Conservation (phyloP, 2,797 vertebrate species). For the Rhadinocentrus ornatus region DNA sequence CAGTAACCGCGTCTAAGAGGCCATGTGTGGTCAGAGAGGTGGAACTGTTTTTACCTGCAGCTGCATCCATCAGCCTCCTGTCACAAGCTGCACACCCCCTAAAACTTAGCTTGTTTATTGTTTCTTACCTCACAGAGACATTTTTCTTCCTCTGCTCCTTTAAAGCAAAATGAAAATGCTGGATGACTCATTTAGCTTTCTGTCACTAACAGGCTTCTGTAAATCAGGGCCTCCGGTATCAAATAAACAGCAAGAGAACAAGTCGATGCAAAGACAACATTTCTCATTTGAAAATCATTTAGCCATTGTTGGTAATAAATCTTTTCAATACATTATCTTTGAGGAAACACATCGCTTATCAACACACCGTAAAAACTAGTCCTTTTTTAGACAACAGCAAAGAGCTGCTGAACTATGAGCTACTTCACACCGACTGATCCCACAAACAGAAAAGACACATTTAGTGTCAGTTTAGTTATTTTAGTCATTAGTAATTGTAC, state of each 20-base stretch:
- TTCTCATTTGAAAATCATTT: neutral
- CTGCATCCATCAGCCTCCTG: slow-evolving; percentile 1
- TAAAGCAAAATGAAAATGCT: slow-evolving; percentile 2
- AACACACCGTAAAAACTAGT: neutral
- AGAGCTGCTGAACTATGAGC: slow-evolving; percentile 12
- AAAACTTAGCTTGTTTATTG: slow-evolving; percentile 2
- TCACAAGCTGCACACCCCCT: neutral
- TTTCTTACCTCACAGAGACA: neutral
- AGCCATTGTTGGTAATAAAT: neutral
- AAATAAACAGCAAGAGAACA: slow-evolving; percentile 4
- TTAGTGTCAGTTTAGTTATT: neutral
- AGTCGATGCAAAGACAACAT: slow-evolving; percentile 34
- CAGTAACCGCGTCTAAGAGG: neutral
- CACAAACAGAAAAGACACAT: slow-evolving; percentile 10
- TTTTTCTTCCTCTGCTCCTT: slow-evolving; percentile 1
- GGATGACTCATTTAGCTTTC: slow-evolving; percentile 24
- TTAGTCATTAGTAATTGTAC: neutral
- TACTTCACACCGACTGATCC: neutral
- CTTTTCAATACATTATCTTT: neutral
- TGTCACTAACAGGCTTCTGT: neutral
- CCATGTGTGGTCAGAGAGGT: neutral
- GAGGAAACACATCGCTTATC: neutral
- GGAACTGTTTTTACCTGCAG: slow-evolving; percentile 47
- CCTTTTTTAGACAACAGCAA: neutral
- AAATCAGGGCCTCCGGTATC: neutral